Evolutionary conservation across 2,113 vertebrate species (phyloP), one percentile per base, ranked within the genome.

Genomic region (Serilophus lunatus): DNA sequence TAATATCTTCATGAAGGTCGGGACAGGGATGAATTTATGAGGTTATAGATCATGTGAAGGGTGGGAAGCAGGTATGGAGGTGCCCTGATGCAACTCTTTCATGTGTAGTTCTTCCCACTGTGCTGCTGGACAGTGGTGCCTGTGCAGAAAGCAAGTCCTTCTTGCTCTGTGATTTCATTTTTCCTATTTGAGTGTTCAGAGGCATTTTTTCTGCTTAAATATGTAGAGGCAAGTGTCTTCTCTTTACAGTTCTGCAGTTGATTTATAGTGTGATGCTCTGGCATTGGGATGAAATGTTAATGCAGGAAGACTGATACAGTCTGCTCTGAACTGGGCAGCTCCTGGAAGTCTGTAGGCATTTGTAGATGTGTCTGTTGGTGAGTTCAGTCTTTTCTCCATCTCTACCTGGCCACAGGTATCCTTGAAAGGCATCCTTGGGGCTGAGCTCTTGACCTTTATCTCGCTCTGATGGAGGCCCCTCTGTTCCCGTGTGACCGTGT

Each of bases 101-200:
- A 49, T 4, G 12, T n/a, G 44, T 12, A 20, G 24, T 33, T 77
- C 36, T 61, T 50, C 47, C n/a, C 14, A 0, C 6, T 53, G 9
- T 0, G 0, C 49, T 61, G 54, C 81, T 40, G 68, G 59, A 15
- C 0, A 4, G 65, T 4, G 3, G 61, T 50, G 74, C 44, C 53
- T 38, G 28, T 36, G 65, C 78, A n/a, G 28, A 64, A 56, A 61
- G 61, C 84, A 24, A 44, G 65, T 69, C 35, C 47, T 82, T 2
- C 35, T 25, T 40, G 68, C 57, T 33, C 71, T 65, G 44, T 1
- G 0, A 13, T 19, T 71, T 51, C 4, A 7, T 29, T 72, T 91
- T 45, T n/a, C 17, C 31, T 35, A 0, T 71, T 60, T 56, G 31
- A 68, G 60, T 85, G 44, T 36, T 36, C 8, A 49, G 23, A 38